Evolutionary conservation across 2,113 vertebrate genomes (phyloP).

Genomic region (Camelus bactrianus): DNA sequence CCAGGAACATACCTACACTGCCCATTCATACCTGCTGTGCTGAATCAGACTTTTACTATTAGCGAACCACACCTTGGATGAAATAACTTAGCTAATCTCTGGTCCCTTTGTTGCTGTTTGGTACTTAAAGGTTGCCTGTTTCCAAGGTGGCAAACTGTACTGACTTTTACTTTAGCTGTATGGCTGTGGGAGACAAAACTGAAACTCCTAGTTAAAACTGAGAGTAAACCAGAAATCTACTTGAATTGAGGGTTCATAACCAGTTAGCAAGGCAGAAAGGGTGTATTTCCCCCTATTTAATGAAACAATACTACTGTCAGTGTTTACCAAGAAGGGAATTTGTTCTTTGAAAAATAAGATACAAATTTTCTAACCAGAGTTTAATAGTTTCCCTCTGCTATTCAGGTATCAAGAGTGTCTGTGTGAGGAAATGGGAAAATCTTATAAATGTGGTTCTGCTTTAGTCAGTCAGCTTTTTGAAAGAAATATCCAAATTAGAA

Average conservation of each 20-base stretch:
- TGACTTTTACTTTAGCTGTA: background rate
- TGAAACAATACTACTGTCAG: background rate
- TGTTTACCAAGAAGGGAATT: constrained; percentile 20
- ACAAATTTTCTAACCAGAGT: constrained; percentile 33
- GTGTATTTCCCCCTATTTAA: background rate
- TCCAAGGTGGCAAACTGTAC: background rate
- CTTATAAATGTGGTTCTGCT: background rate
- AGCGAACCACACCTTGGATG: background rate
- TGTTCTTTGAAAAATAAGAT: constrained; percentile 52
- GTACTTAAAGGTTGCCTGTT: background rate
- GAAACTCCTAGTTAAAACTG: constrained; percentile 51
- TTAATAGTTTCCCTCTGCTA: constrained; percentile 53
- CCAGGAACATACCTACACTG: background rate
- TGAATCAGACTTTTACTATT: background rate
- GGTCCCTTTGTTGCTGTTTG: background rate
- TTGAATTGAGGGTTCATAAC: background rate
- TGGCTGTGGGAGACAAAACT: background rate
- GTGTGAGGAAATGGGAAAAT: constrained; percentile 35
- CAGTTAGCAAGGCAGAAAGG: background rate
- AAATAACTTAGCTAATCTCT: background rate
- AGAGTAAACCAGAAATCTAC: constrained; percentile 22
- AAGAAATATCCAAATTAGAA: constrained; percentile 22
- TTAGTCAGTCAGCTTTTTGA: constrained; percentile 37
- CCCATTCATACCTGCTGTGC: background rate
- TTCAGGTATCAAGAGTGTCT: constrained; percentile 15